These are phyloP conservation scores for Hartigia nigra DNA, from an alignment of 2,888 invertebrate species.

Conservation along the genomic window DNA sequence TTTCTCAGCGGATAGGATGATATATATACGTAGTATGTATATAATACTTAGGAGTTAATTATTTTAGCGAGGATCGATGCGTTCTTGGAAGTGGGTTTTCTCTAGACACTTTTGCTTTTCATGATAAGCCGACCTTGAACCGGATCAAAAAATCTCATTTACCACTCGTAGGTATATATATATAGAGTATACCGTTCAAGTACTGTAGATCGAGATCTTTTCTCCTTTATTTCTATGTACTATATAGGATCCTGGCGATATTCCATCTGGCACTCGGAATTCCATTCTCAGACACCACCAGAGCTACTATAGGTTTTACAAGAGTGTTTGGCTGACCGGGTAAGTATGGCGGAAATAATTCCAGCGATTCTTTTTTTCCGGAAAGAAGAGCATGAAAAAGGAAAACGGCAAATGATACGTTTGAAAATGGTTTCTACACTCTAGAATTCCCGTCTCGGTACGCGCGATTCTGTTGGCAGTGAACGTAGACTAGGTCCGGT, in stretches of 20 bases:
- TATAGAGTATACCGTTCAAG: neutral
- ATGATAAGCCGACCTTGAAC: constrained; percentile 12
- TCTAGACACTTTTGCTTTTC: neutral
- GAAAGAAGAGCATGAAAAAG: neutral
- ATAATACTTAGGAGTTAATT: neutral
- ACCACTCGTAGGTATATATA: neutral
- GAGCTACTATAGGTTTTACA: neutral
- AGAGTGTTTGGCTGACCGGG: neutral
- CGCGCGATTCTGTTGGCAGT: neutral
- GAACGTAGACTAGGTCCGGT: neutral
- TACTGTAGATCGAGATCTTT: neutral
- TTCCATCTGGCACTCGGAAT: neutral
- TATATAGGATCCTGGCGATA: neutral
- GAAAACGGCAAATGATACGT: neutral
- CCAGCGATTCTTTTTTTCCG: neutral
- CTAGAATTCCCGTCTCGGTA: neutral
- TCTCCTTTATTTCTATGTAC: neutral
- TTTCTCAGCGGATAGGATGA: neutral
- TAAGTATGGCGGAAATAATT: constrained; percentile 1
- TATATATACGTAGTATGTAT: neutral
- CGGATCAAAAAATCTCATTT: neutral
- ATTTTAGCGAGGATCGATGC: neutral
- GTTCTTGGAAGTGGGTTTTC: neutral
- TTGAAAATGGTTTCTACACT: neutral
- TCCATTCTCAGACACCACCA: neutral